Conservation (phyloP, 1,140 invertebrate genomes). For the Plutomurus gul region DNA sequence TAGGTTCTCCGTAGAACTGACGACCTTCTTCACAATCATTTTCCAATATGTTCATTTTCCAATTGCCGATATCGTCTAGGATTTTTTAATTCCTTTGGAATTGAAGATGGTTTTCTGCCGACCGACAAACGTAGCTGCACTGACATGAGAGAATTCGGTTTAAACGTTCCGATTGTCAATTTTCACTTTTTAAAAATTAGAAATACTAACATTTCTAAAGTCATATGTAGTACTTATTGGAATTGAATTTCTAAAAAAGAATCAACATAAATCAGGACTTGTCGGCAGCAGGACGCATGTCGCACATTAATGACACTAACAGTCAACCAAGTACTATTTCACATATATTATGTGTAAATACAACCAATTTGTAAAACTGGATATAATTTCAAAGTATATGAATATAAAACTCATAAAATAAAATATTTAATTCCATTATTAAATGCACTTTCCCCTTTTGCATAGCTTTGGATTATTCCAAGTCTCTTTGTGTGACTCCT, state of each 20-base stretch:
- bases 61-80: neutral
- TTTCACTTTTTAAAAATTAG: no score
- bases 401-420: neutral
- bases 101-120: neutral
- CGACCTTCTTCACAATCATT: constrained; percentile 35
- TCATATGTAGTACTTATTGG: no score
- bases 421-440: neutral
- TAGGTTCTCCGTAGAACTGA: constrained; percentile 3
- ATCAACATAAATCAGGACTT: neutral
- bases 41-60: constrained; percentile 42
- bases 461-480: neutral
- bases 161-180: no score
- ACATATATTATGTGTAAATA: no score
- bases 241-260: no score
- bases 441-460: constrained; percentile 28
- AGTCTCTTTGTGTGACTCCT: constrained; percentile 20
- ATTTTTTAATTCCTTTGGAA: neutral
- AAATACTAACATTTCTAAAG: neutral
- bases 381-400: neutral
- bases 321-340: no score
- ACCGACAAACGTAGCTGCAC: neutral
- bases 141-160: neutral
- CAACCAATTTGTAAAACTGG: no score
- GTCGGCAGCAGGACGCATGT: neutral
- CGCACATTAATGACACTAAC: no score